Evolutionary conservation across 2,113 vertebrate genomes (phyloP), one percentile per base, ranked within the genome.

Genomic region (Sinocyclocheilus maitianheensis): DNA sequence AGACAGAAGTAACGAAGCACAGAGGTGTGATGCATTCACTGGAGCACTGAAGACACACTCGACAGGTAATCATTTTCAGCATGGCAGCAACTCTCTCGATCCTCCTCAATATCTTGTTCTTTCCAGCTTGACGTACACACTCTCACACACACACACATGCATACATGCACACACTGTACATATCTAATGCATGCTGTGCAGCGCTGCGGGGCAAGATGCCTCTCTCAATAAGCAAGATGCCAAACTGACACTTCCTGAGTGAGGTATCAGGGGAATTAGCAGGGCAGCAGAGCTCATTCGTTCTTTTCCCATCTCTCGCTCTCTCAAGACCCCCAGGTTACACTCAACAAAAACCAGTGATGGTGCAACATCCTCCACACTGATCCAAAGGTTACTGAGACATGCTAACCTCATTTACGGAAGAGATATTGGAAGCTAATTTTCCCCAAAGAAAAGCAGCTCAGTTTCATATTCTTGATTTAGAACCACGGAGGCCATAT

Each of bases 111-210:
- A 40, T 72, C 75, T 11, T 65, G n/a, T 53, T 43, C 75, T 85
- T 74, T 51, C 77, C 83, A 48, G 30, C 72, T 76, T 63, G 58
- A 63, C 69, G 14, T 63, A 81, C 63, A 34, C 40, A 48, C 11
- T 12, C 26, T 12, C 46, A 3, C 46, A 72, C 87, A 81, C 87
- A 63, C 87, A 84, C 88, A 83, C 81, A 84, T 43, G 80, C 89
- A 76, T 86, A 80, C 89, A 88, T 82, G 62, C 88, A 90, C 88
- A 89, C 89, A 84, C 72, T 88, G 80, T 79, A 65, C 91, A 95
- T 94, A 90, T 93, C 92, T 94, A 94, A 95, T 95, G 91, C 90
- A 94, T 93, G 88, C 86, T 85, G 67, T 87, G 76, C 84, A 80
- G 79, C 86, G 82, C 91, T 90, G 90, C 62, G 88, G 87, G 88